Conservation (phyloP, 2,888 invertebrate species). For the Napeogenes sylphis region DNA sequence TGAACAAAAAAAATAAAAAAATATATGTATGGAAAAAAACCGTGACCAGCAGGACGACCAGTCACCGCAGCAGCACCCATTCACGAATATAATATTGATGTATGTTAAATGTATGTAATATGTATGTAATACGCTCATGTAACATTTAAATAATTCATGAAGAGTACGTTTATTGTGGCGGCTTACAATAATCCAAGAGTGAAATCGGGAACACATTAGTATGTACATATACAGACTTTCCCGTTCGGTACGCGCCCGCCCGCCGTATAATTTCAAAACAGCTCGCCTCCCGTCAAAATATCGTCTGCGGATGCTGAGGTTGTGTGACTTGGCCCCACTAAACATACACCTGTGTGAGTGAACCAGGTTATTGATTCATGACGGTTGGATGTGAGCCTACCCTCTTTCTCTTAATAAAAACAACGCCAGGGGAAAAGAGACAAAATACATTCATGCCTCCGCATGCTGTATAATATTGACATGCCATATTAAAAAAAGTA, state of each 20-base stretch:
- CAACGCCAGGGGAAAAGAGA: constrained; percentile 61
- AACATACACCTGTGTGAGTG: constrained; percentile 56
- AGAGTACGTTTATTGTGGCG: constrained; percentile 15
- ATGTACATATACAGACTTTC: constrained; percentile 25
- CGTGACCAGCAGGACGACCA: too few species aligned
- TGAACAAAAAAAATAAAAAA: too few species aligned
- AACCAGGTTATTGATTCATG: constrained; percentile 73
- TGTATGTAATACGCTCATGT: constrained; percentile 12
- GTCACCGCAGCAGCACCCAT: too few species aligned
- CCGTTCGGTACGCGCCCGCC: constrained; percentile 32
- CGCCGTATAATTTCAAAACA: constrained; percentile 61
- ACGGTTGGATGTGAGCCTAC: constrained; percentile 67
- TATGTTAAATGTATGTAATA: too few species aligned
- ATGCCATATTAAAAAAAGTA: constrained; percentile 18
- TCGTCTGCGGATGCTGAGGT: constrained; percentile 52
- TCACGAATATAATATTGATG: too few species aligned
- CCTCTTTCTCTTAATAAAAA: constrained; percentile 70
- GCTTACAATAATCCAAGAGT: constrained; percentile 24
- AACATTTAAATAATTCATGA: constrained; percentile 19
- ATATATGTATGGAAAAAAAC: too few species aligned
- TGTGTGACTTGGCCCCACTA: constrained; percentile 58
- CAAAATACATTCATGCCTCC: constrained; percentile 25
- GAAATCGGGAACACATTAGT: constrained; percentile 26
- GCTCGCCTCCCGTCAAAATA: constrained; percentile 69
- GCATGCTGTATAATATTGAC: constrained; percentile 25